Conservation (phyloP, 1,140 invertebrate genomes). For the Drosophila pectinifera region DNA sequence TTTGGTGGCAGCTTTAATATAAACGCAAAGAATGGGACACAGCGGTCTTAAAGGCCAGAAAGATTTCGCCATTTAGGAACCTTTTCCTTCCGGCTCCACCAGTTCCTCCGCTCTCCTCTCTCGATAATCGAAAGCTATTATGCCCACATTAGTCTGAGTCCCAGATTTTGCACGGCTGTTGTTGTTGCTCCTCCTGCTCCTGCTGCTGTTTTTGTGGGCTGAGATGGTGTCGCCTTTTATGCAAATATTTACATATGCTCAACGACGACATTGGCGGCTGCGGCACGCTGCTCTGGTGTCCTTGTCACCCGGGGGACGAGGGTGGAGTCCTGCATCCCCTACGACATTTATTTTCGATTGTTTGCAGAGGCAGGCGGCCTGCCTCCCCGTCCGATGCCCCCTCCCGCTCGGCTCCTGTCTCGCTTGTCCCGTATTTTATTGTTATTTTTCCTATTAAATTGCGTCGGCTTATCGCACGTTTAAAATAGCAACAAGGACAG, state of each 20-base stretch:
- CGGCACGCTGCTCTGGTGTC: slow-evolving; percentile 69
- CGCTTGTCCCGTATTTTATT: slow-evolving; percentile 77
- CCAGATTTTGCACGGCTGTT: slow-evolving; percentile 40
- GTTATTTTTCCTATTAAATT: slow-evolving; percentile 84
- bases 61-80: slow-evolving; percentile 2
- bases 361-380: slow-evolving; percentile 56
- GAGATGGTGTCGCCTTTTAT: slow-evolving; percentile 58
- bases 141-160: slow-evolving; percentile 71
- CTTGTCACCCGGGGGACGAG: slow-evolving; percentile 38
- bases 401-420: slow-evolving; percentile 24
- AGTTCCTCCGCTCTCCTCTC: background rate
- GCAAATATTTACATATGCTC: slow-evolving; percentile 81
- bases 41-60: slow-evolving; percentile 14
- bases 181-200: slow-evolving; percentile 28
- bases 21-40: background rate
- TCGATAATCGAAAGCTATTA: slow-evolving; percentile 83
- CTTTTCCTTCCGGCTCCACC: too few species aligned
- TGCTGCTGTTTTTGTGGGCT: slow-evolving; percentile 17
- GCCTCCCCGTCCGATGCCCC: background rate
- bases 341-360: slow-evolving; percentile 74
- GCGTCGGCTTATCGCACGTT: slow-evolving; percentile 82
- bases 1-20: background rate
- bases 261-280: slow-evolving; percentile 42
- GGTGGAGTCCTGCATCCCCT: slow-evolving; percentile 2
- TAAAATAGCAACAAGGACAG: slow-evolving; percentile 69